These are phyloP conservation scores for Melanerpes aurifrons DNA, from an alignment of 2,113 vertebrate genomes.

Conservation along the genomic window DNA sequence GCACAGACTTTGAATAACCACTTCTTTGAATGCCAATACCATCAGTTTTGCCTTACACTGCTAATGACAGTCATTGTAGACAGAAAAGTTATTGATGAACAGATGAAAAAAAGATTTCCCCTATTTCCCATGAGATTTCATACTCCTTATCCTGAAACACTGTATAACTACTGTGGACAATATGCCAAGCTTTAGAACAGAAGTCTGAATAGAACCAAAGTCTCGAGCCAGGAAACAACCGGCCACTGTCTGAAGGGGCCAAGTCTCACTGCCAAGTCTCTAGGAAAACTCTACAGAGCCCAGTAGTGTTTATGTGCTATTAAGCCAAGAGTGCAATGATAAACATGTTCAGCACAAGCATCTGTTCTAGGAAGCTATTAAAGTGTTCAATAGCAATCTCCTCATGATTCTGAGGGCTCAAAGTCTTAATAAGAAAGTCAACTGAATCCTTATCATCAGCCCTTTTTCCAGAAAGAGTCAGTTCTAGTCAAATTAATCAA, in stretches of 20 bases:
- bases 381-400: constrained; percentile 15
- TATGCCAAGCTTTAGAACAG: background rate
- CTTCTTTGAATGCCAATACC: background rate
- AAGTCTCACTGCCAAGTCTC: constrained; percentile 42
- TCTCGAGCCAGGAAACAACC: background rate
- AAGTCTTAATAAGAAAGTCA: constrained; percentile 44
- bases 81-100: constrained; percentile 14
- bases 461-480: constrained; percentile 4
- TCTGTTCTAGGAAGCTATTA: constrained; percentile 36
- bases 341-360: background rate
- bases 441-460: background rate
- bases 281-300: background rate
- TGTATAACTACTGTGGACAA: background rate
- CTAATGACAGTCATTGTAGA: background rate
- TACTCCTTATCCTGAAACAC: background rate
- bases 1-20: background rate
- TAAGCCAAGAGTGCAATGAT: constrained; percentile 11
- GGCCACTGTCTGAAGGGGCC: constrained; percentile 5
- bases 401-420: constrained; percentile 26
- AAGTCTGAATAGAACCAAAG: constrained; percentile 18
- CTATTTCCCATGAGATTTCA: background rate
- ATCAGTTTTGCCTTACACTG: background rate
- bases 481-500: constrained; percentile 26
- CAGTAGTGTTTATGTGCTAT: background rate
- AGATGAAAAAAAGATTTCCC: constrained; percentile 26